Base-by-base conservation (phyloP, 2,797 vertebrate genomes). In the Brachyalestes nurse region DNA sequence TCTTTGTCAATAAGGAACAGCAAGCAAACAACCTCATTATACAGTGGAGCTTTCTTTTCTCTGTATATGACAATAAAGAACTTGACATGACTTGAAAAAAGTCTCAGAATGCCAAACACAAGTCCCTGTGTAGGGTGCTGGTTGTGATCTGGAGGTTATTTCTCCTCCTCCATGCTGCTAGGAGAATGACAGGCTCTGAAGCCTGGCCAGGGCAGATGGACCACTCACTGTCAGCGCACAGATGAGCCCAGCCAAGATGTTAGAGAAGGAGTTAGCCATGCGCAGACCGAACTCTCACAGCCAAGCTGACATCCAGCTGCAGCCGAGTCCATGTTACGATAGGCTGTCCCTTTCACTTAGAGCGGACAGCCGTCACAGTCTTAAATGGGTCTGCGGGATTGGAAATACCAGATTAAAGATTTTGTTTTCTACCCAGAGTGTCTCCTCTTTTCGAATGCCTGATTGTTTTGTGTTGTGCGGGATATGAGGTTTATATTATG, bases 401-500 rank as follows among this genome's bases (percentile, higher is more conserved):
- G 16, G 47, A 81, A 79, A 82, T 69, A 76, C 28, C 23, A 80
- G 60, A 83, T 84, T 72, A 61, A 72, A 81, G 69, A 66, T 53
- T 64, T 53, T 4, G 58, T 78, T 51, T 82, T 84, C 66, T 72
- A 71, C 61, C 58, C 45, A 38, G 69, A 49, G 55, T 74, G 62
- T 81, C 74, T 64, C 17, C 83, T 51, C 64, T 72, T 51, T 40
- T 77, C 84, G 83, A 83, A 77, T 81, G 70, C 61, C 42, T 87
- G 78, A 87, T 79, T 58, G 78, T 83, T 74, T 89, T 77, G 82
- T 82, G 86, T 82, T 79, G 65, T 79, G 78, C 78, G 72, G 74
- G 84, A 89, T 85, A 80, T 64, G 78, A 85, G 82, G 83, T 78
- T 86, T 79, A 88, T 83, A 91, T 89, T 88, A 88, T 79, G 84